Base-by-base conservation (phyloP, 2,113 vertebrate genomes). In the Egretta garzetta region DNA sequence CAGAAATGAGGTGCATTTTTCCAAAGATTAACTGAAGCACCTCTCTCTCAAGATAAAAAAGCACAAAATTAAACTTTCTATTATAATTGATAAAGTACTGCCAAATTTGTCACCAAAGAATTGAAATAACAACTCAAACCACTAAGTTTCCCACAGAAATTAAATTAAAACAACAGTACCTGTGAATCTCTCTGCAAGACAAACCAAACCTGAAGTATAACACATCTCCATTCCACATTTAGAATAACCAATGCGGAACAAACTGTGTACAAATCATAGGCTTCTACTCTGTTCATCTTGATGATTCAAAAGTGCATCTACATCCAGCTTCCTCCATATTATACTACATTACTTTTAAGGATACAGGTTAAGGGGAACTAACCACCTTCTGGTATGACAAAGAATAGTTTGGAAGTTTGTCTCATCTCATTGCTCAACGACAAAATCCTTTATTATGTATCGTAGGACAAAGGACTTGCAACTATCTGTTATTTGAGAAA, bases 391-490 rank as follows among this genome's bases (percentile, higher is more conserved):
- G 90, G 41, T 66, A 95, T 71, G 79, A 62, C 56, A 85, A 96
- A 95, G 97, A 96, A 22, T 9, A 72, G n/a, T 86, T 90, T 71
- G 33, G 26, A 96, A 97, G 63, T 93, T 94, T 82, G 94, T 88
- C 76, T 97, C 84, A 90, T 90, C 79, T 96, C 72, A 81, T 82
- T 87, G 63, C 71, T 97, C 81, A 94, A 85, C 96, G 72, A 96
- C 87, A 97, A 97, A 97, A 97, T 93, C 82, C 67, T 97, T 96
- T 92, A 81, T 95, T 94, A 93, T 86, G 64, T 97, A 94, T 93
- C 72, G 49, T 14, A 96, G 87, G 96, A 96, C 71, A 97, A 97
- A 98, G 85, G 85, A 95, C 96, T 97, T 98, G 93, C 93, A 98
- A 91, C 88, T 97, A 92, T 71, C 91, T 95, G 80, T 91, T 96